Evolutionary conservation across 92 coral and sea anemone genomes (phyloP).

Genomic region (Porites cylindrica): DNA sequence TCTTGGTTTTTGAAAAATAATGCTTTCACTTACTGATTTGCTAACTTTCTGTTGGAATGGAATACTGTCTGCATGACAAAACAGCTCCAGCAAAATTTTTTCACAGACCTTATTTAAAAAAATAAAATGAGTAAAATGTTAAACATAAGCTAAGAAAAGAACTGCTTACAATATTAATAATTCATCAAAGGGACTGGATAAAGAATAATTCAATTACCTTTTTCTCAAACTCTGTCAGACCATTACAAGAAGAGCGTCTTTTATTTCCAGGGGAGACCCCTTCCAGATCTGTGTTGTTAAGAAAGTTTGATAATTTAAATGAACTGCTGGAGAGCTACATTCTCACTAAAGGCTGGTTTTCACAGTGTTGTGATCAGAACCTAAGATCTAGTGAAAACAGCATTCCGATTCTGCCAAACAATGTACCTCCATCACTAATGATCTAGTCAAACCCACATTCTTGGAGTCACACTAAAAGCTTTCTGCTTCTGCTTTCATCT

Average conservation of each 20-base stretch:
- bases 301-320: neutral
- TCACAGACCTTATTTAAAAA: constrained; percentile 74
- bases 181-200: too few relatives aligned
- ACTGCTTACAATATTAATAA: neutral
- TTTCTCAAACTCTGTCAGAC: constrained; percentile 82
- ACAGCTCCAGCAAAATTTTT: constrained; percentile 87
- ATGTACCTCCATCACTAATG: too few relatives aligned
- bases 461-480: too few relatives aligned
- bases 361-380: too few relatives aligned
- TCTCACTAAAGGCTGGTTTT: too few relatives aligned
- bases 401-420: too few relatives aligned
- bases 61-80: constrained; percentile 92
- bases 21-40: constrained; percentile 83
- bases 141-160: too few relatives aligned
- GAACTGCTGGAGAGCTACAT: too few relatives aligned
- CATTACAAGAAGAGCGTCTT: constrained; percentile 73
- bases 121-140: neutral
- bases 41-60: constrained; percentile 98
- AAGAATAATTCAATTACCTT: constrained; percentile 25
- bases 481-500: too few relatives aligned
- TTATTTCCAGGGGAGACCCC: constrained; percentile 64
- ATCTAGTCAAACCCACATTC: too few relatives aligned
- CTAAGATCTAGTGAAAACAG: too few relatives aligned
- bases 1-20: neutral
- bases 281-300: constrained; percentile 46